A percentile compares a stretch with the other conserved stretches of the same genome.
Conservation (phyloP, 2,888 invertebrate genomes). For the Nephrotoma appendiculata region DNA sequence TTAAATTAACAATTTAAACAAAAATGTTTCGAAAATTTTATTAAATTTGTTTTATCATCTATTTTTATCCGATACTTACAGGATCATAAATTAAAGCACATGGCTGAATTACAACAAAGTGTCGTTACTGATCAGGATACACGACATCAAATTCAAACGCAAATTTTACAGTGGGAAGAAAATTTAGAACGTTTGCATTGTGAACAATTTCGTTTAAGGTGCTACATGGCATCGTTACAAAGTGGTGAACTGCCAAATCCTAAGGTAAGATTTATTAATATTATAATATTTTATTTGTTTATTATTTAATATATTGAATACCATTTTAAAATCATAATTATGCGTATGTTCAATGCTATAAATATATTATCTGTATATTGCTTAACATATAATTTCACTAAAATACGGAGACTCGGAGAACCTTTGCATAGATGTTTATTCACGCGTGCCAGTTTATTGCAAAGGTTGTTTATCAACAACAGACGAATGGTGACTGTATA, state of each 20-base stretch:
- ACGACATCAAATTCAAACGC: constrained; percentile 80
- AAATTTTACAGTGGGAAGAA: constrained; percentile 94
- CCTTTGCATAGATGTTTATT: too few relatives aligned
- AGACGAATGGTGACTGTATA: too few relatives aligned
- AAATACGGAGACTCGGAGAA: too few relatives aligned
- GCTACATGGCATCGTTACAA: constrained; percentile 94
- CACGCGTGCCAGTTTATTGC: too few relatives aligned
- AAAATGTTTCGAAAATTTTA: neutral
- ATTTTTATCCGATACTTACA: constrained; percentile 26
- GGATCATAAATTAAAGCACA: constrained; percentile 95
- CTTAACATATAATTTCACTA: too few relatives aligned
- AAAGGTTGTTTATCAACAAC: too few relatives aligned
- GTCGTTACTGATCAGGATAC: constrained; percentile 87
- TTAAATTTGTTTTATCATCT: neutral
- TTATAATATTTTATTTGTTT: neutral
- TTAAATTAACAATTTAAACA: neutral
- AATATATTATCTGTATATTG: too few relatives aligned
- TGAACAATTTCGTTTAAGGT: constrained; percentile 89
- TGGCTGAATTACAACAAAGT: constrained; percentile 97
- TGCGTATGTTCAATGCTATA: too few relatives aligned
- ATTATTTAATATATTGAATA: too few relatives aligned
- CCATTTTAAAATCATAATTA: too few relatives aligned
- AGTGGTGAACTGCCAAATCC: constrained; percentile 93
- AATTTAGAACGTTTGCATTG: constrained; percentile 91
- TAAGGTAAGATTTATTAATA: constrained; percentile 50